A percentile compares a stretch with the other conserved stretches of the same genome.
These are phyloP conservation scores for Numenius arquata DNA, from an alignment of 2,113 vertebrate species.

Conservation along the genomic window DNA sequence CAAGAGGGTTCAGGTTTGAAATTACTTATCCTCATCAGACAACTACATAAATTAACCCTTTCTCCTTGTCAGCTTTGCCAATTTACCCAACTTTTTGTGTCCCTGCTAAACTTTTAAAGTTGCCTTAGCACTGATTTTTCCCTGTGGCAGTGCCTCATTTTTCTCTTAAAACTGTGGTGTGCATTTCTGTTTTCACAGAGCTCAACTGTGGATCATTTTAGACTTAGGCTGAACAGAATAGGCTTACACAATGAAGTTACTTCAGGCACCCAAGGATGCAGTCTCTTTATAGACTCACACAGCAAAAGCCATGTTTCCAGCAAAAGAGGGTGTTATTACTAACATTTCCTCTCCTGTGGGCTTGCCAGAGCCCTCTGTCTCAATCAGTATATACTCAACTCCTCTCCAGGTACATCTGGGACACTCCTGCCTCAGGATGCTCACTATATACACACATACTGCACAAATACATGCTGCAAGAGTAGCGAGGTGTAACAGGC, in stretches of 20 bases:
- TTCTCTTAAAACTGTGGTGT: not conserved
- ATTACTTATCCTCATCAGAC: not conserved
- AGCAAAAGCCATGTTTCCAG: not conserved
- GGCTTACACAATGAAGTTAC: not conserved
- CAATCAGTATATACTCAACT: fast-evolving
- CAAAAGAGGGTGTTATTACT: not conserved
- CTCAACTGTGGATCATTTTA: not conserved
- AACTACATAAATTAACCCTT: not conserved
- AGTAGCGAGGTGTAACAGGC: not conserved
- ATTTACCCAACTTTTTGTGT: not conserved
- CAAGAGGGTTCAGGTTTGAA: not conserved
- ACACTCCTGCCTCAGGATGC: not conserved
- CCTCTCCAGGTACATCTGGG: fast-evolving
- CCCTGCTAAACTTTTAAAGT: not conserved
- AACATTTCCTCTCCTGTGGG: not conserved
- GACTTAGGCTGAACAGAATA: not conserved
- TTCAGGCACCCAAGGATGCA: not conserved
- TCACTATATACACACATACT: not conserved
- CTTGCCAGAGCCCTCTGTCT: not conserved
- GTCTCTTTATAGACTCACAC: not conserved
- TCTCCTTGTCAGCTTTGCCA: not conserved
- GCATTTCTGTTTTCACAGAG: not conserved
- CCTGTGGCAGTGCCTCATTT: not conserved
- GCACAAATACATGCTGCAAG: not conserved
- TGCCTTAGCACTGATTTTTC: not conserved